Evolutionary conservation across 1,140 invertebrate genomes (phyloP).

Genomic region (Hermetia illucens): DNA sequence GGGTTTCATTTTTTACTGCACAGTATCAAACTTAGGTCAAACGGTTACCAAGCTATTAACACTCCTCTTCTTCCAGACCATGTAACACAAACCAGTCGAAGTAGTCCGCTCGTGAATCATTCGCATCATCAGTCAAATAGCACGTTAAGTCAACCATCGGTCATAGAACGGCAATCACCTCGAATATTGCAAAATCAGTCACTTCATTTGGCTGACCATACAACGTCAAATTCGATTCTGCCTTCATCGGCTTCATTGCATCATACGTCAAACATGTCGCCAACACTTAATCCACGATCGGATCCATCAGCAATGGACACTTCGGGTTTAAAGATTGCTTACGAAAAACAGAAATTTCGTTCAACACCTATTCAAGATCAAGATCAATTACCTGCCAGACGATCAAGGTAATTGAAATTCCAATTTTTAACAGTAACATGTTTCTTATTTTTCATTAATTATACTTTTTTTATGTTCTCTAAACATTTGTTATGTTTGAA

Average conservation of each 20-base stretch:
- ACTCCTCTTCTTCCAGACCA: too few species aligned
- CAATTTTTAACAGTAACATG: too few species aligned
- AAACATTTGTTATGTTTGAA: too few species aligned
- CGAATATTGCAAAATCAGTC: slow-evolving; percentile 1
- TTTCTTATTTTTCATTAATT: too few species aligned
- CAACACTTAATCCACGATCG: slow-evolving; percentile 12
- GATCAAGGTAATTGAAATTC: too few species aligned
- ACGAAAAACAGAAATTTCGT: slow-evolving; percentile 32
- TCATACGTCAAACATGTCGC: slow-evolving; percentile 20
- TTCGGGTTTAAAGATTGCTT: slow-evolving; percentile 34
- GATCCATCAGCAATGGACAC: slow-evolving; percentile 26
- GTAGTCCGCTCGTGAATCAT: slow-evolving; percentile 1
- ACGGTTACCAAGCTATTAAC: too few species aligned
- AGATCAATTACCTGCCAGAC: slow-evolving; percentile 27
- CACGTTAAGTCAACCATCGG: not conserved
- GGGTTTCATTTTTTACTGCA: too few species aligned
- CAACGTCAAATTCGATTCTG: not conserved
- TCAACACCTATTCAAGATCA: slow-evolving; percentile 26
- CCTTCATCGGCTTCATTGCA: slow-evolving; percentile 3
- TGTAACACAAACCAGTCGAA: slow-evolving; percentile 4
- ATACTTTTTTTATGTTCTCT: too few species aligned
- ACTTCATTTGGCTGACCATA: not conserved
- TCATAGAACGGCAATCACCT: slow-evolving; percentile 9
- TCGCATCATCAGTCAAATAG: slow-evolving; percentile 1
- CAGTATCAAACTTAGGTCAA: too few species aligned